Conservation (phyloP, 2,113 vertebrate genomes). For the Osmerus eperlanus region DNA sequence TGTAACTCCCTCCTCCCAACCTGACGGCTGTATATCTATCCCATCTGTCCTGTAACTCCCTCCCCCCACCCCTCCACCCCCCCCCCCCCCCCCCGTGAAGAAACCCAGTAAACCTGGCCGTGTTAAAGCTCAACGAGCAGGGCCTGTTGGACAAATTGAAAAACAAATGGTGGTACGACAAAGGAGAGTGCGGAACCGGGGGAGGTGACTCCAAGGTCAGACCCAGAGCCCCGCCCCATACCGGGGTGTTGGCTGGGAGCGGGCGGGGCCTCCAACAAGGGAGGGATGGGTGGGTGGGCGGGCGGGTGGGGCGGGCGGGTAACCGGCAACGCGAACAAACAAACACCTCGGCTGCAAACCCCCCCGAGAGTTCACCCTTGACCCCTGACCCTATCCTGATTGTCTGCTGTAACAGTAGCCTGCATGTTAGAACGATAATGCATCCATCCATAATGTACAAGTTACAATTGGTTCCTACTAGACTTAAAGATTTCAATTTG, state of each 20-base stretch:
- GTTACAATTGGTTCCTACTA: no score
- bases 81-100: constrained; percentile 75
- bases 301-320: constrained; percentile 35
- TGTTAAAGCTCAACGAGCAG: constrained; percentile 99
- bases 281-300: constrained; percentile 90
- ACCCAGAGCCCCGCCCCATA: constrained; percentile 84
- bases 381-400: no score
- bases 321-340: constrained; percentile 83
- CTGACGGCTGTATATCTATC: no score
- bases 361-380: neutral
- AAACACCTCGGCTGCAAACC: constrained; percentile 20
- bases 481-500: no score
- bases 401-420: no score
- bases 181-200: constrained; percentile 98
- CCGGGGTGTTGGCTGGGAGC: no score
- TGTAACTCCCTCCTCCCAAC: no score
- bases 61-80: no score
- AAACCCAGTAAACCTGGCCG: constrained; percentile 99
- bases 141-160: constrained; percentile 99
- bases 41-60: no score
- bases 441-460: no score
- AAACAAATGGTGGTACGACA: constrained; percentile 99
- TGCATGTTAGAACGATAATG: no score
- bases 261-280: no score
- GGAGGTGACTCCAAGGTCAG: constrained; percentile 99